Conservation (phyloP, 2,113 vertebrate species). For the Haplochromis burtoni region DNA sequence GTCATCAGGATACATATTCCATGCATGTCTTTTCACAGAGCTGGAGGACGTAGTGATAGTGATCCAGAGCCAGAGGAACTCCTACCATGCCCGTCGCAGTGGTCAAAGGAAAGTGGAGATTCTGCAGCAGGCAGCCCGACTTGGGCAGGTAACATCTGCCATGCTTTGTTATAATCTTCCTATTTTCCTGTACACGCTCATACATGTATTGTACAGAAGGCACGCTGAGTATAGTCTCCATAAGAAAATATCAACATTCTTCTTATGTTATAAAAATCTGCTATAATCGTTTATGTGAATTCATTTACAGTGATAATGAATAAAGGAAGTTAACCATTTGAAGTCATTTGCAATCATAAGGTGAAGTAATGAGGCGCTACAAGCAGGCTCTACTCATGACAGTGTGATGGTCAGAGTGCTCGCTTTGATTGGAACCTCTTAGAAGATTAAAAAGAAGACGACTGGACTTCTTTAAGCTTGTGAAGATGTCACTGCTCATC, state of each 20-base stretch:
- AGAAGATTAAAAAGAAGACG: not conserved
- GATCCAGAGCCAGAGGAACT: slow-evolving; percentile 67
- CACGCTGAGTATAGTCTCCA: not conserved
- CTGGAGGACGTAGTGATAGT: slow-evolving; percentile 50
- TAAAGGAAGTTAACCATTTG: not conserved
- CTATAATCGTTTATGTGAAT: not conserved
- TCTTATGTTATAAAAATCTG: not conserved
- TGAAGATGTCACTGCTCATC: not conserved
- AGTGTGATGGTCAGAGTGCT: not conserved
- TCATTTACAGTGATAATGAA: not conserved
- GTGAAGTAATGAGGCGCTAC: not conserved
- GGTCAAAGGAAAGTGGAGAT: slow-evolving; percentile 45
- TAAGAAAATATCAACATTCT: not conserved
- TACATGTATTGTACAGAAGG: not conserved
- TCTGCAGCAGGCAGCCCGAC: slow-evolving; percentile 38
- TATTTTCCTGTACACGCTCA: not conserved
- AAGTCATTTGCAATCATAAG: not conserved
- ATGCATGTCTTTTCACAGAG: not conserved
- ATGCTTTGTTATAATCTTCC: not conserved
- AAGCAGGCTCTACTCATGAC: not conserved
- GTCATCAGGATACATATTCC: not conserved
- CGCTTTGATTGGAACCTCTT: not conserved
- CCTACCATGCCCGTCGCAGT: slow-evolving; percentile 34
- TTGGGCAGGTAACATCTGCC: slow-evolving; percentile 39
- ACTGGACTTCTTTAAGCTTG: not conserved